Evolutionary conservation across 2,888 invertebrate genomes (phyloP), one percentile per base, ranked within the genome.

Genomic region (Hirudinaria manillensis): DNA sequence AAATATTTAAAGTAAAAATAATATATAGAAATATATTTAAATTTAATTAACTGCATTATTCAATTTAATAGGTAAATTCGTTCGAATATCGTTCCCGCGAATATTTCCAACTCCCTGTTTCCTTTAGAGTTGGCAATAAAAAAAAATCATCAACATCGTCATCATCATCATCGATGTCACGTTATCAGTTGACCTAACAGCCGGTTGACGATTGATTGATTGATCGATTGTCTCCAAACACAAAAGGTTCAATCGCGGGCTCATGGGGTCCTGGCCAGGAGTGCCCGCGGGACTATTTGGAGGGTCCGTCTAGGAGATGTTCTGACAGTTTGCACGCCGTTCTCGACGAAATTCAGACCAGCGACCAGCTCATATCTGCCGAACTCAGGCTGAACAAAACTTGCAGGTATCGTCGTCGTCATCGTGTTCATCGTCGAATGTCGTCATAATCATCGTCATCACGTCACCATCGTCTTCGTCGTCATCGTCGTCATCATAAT

Each of bases 311-410:
- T 16, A 65, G 71, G 19, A 65, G 38, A 16, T 75, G 75, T n/a
- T 61, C 75, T 16, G 75, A 65, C 71, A 75, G 56, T 61, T 51
- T 75, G 1, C 70, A 56, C 29, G 56, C 56, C 6, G 75, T 75
- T 19, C 70, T 75, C 13, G 75, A 75, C 36, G 75, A 75, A 27
- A 75, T 75, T 53, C 74, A 53, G 51, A 66, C 38, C 45, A 74
- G 74, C 32, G 74, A 74, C 24, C 74, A 74, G n/a, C 74, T 74
- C 53, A 74, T 74, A 53, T 74, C 74, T 3, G 74, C 74, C n/a
- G 74, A 74, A 27, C 53, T 74, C 16, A 67, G 68, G 21, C 67
- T 74, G 51, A 68, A 74, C 74, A 74, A 68, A 36, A 74, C 74
- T n/a, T 74, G 74, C 74, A 74, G 68, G 74, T 74, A 45, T 70